Base-by-base conservation (phyloP, 2,888 invertebrate genomes). In the Tipula vernalis region DNA sequence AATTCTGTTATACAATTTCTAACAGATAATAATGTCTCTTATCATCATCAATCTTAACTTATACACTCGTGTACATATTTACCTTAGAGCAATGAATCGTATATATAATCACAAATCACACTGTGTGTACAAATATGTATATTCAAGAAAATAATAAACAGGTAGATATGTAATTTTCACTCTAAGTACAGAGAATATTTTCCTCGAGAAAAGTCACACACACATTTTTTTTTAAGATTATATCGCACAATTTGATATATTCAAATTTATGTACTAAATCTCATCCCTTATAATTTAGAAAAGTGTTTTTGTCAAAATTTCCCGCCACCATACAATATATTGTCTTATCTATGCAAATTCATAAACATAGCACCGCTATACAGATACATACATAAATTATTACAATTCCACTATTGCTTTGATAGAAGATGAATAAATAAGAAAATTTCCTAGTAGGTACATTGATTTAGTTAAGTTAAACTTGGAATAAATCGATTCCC, bases 21-120 rank as follows among this genome's bases (percentile, higher is more conserved):
- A 71, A 71, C 71, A 71, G 71, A 71, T 71, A 71, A 71, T 71
- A 71, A 71, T 71, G 71, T 71, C 71, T 71, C 71, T 71, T 71
- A 71, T 71, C 28, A 71, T 71, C 71, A 71, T 71, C 28, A 71
- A 71, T 71, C 71, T 71, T 71, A 71, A 12, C 71, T 71, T 18
- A 71, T 28, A 71, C 15, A 57, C 28, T 71, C 71, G 71, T 28
- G 28, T 71, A 71, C n/a, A 71, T 71, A 28, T 71, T 28, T 71
- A 71, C 28, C 71, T 71, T 71, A 71, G 71, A 71, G 71, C 71
- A 71, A 71, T 71, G 71, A 71, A 71, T 28, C 71, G 71, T 71
- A 28, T 71, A 18, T 13, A 28, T 28, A 71, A 28, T 28, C 28
- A 28, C 28, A 28, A 3, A 71, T 71, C 51, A 15, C 51, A 51